Conservation (phyloP, 2,797 vertebrate species). For the Potorous gilbertii region DNA sequence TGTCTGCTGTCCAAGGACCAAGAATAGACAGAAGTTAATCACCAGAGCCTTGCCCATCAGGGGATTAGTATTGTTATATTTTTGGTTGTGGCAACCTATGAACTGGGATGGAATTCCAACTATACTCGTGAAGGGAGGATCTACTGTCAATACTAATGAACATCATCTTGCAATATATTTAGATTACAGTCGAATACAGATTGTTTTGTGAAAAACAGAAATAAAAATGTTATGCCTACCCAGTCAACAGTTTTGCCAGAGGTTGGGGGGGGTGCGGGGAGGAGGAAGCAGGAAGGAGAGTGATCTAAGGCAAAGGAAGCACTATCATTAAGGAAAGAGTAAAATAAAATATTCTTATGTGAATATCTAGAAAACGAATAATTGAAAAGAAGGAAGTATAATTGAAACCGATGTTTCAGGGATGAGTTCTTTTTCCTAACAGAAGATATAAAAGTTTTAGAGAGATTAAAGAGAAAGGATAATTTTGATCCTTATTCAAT, state of each 20-base stretch:
- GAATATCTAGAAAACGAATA: slow-evolving; percentile 48
- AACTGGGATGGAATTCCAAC: not conserved
- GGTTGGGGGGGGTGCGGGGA: not conserved
- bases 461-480: slow-evolving; percentile 39
- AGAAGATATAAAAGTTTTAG: slow-evolving; percentile 45
- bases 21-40: not conserved
- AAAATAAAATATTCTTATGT: slow-evolving; percentile 31
- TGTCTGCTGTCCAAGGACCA: not conserved
- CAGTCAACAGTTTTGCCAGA: slow-evolving; percentile 53
- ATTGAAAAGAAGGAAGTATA: slow-evolving; percentile 42
- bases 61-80: not conserved
- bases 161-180: not conserved
- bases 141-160: not conserved
- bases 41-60: not conserved
- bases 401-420: slow-evolving; percentile 59
- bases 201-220: slow-evolving; percentile 56
- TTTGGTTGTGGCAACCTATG: not conserved
- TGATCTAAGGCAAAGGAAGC: slow-evolving; percentile 54
- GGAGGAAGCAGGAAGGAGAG: not conserved
- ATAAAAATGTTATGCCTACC: slow-evolving; percentile 6
- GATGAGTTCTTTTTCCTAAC: slow-evolving; percentile 17
- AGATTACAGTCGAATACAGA: slow-evolving; percentile 13
- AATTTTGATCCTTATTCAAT: slow-evolving; percentile 11
- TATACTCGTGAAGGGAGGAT: not conserved
- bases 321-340: slow-evolving; percentile 53